A percentile compares a stretch with the other conserved stretches of the same genome.
phyloP scores from a whole-genome alignment of 2,797 vertebrate species.

The Cuniculus paca region DNA sequence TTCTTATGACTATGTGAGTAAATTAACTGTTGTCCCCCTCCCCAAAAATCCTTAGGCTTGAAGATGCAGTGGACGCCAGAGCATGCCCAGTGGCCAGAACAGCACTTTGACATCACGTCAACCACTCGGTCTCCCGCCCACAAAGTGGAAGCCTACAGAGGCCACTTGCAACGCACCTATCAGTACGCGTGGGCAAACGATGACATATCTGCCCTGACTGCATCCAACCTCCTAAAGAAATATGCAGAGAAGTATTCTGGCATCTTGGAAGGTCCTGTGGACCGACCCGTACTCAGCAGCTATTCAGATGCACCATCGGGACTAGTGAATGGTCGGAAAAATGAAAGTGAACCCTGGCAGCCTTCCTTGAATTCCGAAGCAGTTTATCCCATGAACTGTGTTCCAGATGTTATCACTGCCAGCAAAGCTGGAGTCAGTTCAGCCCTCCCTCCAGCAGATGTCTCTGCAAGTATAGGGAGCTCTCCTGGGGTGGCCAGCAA shows the following conservation, averaged over 20 bases:
- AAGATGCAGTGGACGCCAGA: conserved; percentile 99
- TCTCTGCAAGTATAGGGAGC: conserved; percentile 96
- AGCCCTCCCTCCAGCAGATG: conserved; percentile 95
- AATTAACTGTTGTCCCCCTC: conserved; percentile 75
- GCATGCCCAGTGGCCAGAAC: conserved; percentile 99
- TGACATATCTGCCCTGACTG: conserved; percentile 98
- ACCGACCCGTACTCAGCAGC: conserved; percentile 96
- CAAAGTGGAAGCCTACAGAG: conserved; percentile 98
- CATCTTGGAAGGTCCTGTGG: conserved; percentile 96
- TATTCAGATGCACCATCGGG: conserved; percentile 95
- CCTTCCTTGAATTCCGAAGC: conserved; percentile 92
- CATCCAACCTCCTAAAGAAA: conserved; percentile 99
- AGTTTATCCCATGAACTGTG: conserved; percentile 98
- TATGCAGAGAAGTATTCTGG: conserved; percentile 99
- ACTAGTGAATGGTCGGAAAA: conserved; percentile 97
- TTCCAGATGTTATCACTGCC: conserved; percentile 96
- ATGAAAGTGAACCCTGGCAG: conserved; percentile 98
- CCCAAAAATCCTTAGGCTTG: conserved; percentile 92
- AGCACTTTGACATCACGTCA: conserved; percentile 99
- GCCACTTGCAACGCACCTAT: conserved; percentile 98
- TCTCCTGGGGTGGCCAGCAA: conserved; percentile 97
- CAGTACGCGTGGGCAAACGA: conserved; percentile 99
- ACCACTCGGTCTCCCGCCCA: conserved; percentile 99
- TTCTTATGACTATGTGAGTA: conserved; percentile 46
- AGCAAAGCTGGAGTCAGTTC: conserved; percentile 97